These are phyloP conservation scores for Cryptotermes secundus DNA, from an alignment of 1,140 invertebrate genomes.

Conservation along the genomic window DNA sequence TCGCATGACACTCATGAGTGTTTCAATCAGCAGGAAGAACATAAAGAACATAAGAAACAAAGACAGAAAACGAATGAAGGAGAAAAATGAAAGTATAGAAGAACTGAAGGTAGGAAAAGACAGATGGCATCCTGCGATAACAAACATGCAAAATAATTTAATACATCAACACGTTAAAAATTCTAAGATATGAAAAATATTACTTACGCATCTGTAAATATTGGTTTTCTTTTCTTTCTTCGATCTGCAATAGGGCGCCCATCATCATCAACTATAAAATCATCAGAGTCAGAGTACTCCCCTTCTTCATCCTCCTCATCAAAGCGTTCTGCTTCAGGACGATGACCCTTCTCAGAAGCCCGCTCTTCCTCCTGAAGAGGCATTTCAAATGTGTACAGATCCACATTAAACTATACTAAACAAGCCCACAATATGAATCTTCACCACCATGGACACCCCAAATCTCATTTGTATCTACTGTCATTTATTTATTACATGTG, in stretches of 20 bases:
- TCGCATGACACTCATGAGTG: too few relatives aligned
- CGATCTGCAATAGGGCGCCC: conserved; percentile 86
- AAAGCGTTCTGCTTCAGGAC: conserved; percentile 64
- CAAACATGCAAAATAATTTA: too few relatives aligned
- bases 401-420: not conserved
- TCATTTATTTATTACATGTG: too few relatives aligned
- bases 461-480: too few relatives aligned
- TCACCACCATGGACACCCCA: too few relatives aligned
- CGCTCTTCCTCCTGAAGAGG: conserved; percentile 71
- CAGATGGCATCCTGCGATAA: too few relatives aligned
- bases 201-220: conserved; percentile 86
- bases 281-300: conserved; percentile 82
- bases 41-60: too few relatives aligned
- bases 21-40: too few relatives aligned
- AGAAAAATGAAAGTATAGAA: too few relatives aligned
- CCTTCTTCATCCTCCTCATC: conserved; percentile 77
- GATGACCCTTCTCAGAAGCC: conserved; percentile 65
- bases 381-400: not conserved
- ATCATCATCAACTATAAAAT: conserved; percentile 97
- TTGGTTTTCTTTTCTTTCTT: conserved; percentile 82
- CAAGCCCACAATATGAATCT: not conserved
- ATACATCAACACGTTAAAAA: too few relatives aligned
- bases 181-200: not conserved
- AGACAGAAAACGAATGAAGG: too few relatives aligned
- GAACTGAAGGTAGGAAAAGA: too few relatives aligned